Base-by-base conservation (phyloP, 1,140 invertebrate species). In the Linepithema humile region DNA sequence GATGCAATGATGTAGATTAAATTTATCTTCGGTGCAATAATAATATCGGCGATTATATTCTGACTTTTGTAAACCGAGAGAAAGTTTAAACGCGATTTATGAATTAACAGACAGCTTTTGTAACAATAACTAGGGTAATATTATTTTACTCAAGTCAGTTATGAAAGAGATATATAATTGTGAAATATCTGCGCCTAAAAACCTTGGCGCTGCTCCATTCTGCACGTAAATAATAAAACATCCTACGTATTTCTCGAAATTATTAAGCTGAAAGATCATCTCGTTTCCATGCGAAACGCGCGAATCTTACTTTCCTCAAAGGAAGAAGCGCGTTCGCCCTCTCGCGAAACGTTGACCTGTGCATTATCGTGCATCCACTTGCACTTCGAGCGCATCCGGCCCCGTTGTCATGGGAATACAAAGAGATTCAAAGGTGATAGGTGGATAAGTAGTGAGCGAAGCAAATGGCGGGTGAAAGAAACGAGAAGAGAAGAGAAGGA, bases 371-470 rank as follows among this genome's bases (percentile, higher is more conserved):
- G 32, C 69, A 67, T 88, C 60, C 74, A 59, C 55, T 72, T 59
- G 77, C 82, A 53, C 65, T 80, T 53, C 69, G 80, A 87, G 73
- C 80, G 82, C 82, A 88, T 87, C 85, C 69, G n/a, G 73, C 60
- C 64, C 83, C 84, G 88, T 90, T 88, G 88, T 89, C 88, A 89
- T 84, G 85, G 85, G 83, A 84, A 90, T 87, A 87, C 87, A 87
- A 89, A 85, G 82, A 85, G 82, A 84, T 77, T 55, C 72, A n/a
- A 50, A 48, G 75, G 73, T 67, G 84, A 89, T 88, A 89, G 85
- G 84, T 50, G 75, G 73, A 74, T 82, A 86, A 86, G 48, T 73
- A 32, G 29, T 75, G 38, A 80, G 77, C 80, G 87, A 72, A 70
- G 26, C 55, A 20, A 40, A 77, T 10, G 53, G 6, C 40, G 12